Evolutionary conservation across 2,113 vertebrate genomes (phyloP).

Genomic region (Cepphus grylle): DNA sequence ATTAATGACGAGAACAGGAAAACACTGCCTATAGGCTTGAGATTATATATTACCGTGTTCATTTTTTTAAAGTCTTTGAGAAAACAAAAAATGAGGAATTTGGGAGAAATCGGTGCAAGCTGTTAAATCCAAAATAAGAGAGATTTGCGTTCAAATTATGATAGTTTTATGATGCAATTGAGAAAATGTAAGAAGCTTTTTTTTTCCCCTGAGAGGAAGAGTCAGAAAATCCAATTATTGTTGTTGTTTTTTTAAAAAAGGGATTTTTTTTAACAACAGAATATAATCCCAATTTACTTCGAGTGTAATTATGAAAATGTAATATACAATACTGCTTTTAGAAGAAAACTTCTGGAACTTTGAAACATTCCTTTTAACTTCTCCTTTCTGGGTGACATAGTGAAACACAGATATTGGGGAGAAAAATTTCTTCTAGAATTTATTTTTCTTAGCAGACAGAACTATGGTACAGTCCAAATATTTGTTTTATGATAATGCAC

Average conservation of each 20-base stretch:
- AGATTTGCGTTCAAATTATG: not conserved
- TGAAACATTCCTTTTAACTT: not conserved
- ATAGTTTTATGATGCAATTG: not conserved
- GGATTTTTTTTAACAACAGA: not conserved
- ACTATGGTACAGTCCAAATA: constrained; percentile 28
- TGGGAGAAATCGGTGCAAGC: not conserved
- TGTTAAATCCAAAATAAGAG: not conserved
- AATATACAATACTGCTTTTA: not conserved
- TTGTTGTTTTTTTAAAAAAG: not conserved
- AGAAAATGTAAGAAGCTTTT: not conserved
- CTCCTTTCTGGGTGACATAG: constrained; percentile 24
- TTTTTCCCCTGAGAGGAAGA: not conserved
- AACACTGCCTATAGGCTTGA: not conserved
- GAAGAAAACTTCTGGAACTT: not conserved
- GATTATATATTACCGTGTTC: not conserved
- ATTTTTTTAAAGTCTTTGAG: not conserved
- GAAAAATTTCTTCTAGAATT: constrained; percentile 26
- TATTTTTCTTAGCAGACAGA: constrained; percentile 48
- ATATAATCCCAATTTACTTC: not conserved
- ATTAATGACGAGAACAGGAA: not conserved
- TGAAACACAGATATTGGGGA: constrained; percentile 18
- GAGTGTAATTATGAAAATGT: not conserved
- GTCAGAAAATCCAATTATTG: not conserved
- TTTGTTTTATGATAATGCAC: constrained; percentile 61
- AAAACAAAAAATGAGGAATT: not conserved